phyloP scores from a whole-genome alignment of 1,140 invertebrate genomes.

The Tribolium madens region DNA sequence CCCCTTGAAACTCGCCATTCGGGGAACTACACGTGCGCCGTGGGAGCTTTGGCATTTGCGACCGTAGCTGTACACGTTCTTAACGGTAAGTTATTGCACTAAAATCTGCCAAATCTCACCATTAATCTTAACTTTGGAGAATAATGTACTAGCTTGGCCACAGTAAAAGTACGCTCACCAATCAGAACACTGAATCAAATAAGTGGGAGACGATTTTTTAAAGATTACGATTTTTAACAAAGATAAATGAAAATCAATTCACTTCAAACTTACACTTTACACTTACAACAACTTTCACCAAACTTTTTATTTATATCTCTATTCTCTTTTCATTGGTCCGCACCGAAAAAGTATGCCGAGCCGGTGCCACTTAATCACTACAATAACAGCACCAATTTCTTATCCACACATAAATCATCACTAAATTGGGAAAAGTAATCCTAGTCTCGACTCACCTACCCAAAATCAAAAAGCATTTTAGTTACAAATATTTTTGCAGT shows the following conservation, averaged over 20 bases:
- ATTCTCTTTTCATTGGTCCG: conserved; percentile 37
- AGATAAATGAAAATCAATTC: conserved; percentile 50
- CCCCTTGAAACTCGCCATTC: conserved; percentile 67
- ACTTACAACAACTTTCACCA: not conserved
- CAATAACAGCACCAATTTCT: not conserved
- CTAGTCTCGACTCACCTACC: no score
- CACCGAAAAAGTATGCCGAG: conserved; percentile 43
- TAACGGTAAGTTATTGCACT: conserved; percentile 66
- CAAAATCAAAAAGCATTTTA: not conserved
- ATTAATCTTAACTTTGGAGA: conserved; percentile 55
- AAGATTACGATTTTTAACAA: conserved; percentile 46
- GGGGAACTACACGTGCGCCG: conserved; percentile 68
- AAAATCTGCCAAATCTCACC: conserved; percentile 56
- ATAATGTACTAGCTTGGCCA: conserved; percentile 46
- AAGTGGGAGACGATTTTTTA: conserved; percentile 40
- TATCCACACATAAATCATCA: no score
- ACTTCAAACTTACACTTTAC: conserved; percentile 17
- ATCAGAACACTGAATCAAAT: conserved; percentile 44
- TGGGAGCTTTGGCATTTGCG: conserved; percentile 65
- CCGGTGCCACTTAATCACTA: conserved; percentile 8
- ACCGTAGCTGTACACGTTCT: conserved; percentile 69
- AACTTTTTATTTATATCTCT: conserved; percentile 42
- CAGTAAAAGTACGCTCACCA: conserved; percentile 40
- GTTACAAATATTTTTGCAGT: not conserved
- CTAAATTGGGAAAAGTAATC: no score